Evolutionary conservation across 1,140 invertebrate genomes (phyloP).

Genomic region (Eurytemora carolleeae): DNA sequence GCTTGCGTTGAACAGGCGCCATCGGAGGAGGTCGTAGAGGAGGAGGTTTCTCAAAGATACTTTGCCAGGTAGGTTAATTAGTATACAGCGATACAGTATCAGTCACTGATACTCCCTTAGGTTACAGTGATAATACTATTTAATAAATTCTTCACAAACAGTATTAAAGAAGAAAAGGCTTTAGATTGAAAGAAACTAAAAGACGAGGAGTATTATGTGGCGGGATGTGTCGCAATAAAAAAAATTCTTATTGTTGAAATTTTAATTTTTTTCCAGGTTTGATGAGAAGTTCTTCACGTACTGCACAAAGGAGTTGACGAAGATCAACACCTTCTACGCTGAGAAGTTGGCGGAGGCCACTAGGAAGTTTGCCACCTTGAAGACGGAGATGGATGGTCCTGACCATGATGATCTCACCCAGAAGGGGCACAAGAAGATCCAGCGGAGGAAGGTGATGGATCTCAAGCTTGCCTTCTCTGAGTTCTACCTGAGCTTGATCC

Average conservation of each 20-base stretch:
- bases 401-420: conserved; percentile 17
- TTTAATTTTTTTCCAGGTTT: conserved; percentile 39
- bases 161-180: too few species aligned
- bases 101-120: too few species aligned
- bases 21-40: conserved; percentile 54
- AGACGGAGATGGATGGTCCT: conserved; percentile 57
- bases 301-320: conserved; percentile 81
- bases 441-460: conserved; percentile 56
- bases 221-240: too few species aligned
- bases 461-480: conserved; percentile 95
- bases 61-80: conserved; percentile 39
- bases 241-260: too few species aligned
- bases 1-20: conserved; percentile 68
- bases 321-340: conserved; percentile 93
- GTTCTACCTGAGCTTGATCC: conserved; percentile 90
- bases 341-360: conserved; percentile 95
- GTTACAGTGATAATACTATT: too few species aligned
- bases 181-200: too few species aligned
- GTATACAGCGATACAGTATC: not conserved
- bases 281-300: conserved; percentile 89
- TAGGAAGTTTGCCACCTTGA: conserved; percentile 71
- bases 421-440: too few species aligned
- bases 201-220: too few species aligned
- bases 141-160: too few species aligned
- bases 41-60: conserved; percentile 64